Conservation (phyloP, 1,140 invertebrate species). For the Diabrotica undecimpunctata region DNA sequence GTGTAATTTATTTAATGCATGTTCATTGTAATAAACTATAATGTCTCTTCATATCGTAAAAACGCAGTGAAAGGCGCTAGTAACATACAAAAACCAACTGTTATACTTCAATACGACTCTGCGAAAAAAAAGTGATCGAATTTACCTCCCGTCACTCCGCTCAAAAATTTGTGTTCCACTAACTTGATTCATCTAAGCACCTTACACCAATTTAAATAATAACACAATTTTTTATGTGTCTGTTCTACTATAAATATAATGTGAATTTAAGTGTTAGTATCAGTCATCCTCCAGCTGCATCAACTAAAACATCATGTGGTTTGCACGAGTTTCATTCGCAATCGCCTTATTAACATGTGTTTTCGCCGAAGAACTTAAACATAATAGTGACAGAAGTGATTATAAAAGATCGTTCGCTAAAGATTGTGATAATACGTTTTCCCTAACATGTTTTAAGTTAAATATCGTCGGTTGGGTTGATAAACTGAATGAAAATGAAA, state of each 20-base stretch:
- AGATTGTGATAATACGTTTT: slow-evolving; percentile 68
- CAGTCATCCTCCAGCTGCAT: slow-evolving; percentile 21
- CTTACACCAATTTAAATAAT: slow-evolving; percentile 29
- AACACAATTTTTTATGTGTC: slow-evolving; percentile 22
- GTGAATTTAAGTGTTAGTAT: slow-evolving; percentile 22
- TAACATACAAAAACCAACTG: background rate
- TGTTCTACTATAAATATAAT: slow-evolving; percentile 29
- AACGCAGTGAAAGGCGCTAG: too few relatives aligned
- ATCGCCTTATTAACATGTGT: background rate
- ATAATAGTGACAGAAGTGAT: slow-evolving; percentile 36
- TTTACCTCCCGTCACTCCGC: slow-evolving; percentile 34
- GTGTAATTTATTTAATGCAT: too few relatives aligned
- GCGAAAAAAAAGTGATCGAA: slow-evolving; percentile 16
- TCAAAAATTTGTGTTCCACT: slow-evolving; percentile 40
- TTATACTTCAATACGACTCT: slow-evolving; percentile 13
- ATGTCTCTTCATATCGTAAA: too few relatives aligned
- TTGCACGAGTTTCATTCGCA: background rate
- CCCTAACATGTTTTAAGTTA: slow-evolving; percentile 72
- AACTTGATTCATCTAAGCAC: slow-evolving; percentile 32
- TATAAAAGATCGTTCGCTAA: slow-evolving; percentile 48
- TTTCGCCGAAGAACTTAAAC: slow-evolving; percentile 16
- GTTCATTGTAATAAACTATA: too few relatives aligned
- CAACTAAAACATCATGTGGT: slow-evolving; percentile 19
- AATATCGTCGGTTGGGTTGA: slow-evolving; percentile 74
- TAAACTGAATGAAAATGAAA: slow-evolving; percentile 60